Base-by-base conservation (phyloP, 2,888 invertebrate genomes). In the Drosophila meridiana region DNA sequence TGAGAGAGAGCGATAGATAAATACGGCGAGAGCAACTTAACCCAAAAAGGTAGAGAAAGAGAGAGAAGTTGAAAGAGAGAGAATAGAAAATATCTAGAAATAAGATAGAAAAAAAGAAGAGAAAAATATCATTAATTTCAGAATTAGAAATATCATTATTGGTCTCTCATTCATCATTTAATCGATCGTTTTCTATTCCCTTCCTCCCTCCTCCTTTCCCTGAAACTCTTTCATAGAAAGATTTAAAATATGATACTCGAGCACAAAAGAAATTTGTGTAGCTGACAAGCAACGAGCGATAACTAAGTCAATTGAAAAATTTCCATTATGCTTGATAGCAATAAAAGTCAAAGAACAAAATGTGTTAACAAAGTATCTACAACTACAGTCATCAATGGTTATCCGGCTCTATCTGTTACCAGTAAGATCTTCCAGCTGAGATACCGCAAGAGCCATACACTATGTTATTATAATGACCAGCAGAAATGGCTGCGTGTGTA, bases 401-500 rank as follows among this genome's bases (percentile, higher is more conserved):
- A 20, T 52, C 6, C 50, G 5, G 2, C 32, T 11, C 0, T 5
- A 2, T 13, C 11, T 32, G 42, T 40, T 9, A n/a, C 69, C 14
- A 48, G 3, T 11, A 11, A 0, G 9, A n/a, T 7, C 0, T 8
- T 30, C 7, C 11, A 71, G 38, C 34, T 1, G 6, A 64, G 5
- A 13, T 57, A n/a, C 58, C 9, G 3, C 9, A 7, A 26, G 8
- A 2, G n/a, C 9, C 4, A 47, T 77, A 67, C 81, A 13, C 72
- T 81, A 50, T n/a, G 13, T 53, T 65, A 74, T 79, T 86, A 73
- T 83, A 85, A 82, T 76, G 45, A 47, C 48, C 30, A 57, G 48
- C 62, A 36, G 55, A 83, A 83, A 76, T 73, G 60, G 38, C 63
- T 40, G 82, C 60, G 65, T 77, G 81, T 71, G 72, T 77, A 61